Percentiles rank a stretch among this genome's conserved stretches.
Conservation (phyloP, 2,888 invertebrate genomes). For the Napeogenes sylphis region DNA sequence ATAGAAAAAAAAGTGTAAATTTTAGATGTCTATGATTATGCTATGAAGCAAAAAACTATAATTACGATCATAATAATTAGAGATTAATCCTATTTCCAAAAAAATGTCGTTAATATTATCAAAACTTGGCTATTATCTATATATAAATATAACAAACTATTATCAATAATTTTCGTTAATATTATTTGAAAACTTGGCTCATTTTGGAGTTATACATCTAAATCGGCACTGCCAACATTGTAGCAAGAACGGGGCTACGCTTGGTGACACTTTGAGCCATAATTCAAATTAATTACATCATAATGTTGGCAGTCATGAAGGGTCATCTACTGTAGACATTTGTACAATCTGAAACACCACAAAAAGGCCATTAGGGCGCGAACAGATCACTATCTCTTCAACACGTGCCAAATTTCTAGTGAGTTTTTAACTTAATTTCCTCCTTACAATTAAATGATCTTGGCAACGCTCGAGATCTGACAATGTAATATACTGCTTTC, state of each 20-base stretch:
- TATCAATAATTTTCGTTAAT: not conserved
- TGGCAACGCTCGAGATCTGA: slow-evolving; percentile 17
- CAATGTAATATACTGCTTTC: slow-evolving; percentile 6
- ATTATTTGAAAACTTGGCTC: not conserved
- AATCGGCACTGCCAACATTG: not conserved
- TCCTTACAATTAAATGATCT: slow-evolving; percentile 22
- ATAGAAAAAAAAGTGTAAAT: too few relatives aligned
- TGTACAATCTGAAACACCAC: slow-evolving; percentile 27
- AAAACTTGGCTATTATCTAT: too few relatives aligned
- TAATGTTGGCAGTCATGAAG: slow-evolving; percentile 26
- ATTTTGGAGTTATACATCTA: not conserved
- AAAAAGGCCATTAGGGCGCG: slow-evolving; percentile 31
- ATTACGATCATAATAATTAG: not conserved
- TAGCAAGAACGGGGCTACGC: not conserved
- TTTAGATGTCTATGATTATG: too few relatives aligned
- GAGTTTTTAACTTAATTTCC: slow-evolving; percentile 36
- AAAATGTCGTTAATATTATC: too few relatives aligned
- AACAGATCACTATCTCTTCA: slow-evolving; percentile 30
- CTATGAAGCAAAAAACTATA: too few relatives aligned
- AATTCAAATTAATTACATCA: slow-evolving; percentile 23
- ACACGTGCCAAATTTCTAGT: slow-evolving; percentile 35
- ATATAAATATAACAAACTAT: too few relatives aligned
- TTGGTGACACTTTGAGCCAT: slow-evolving; percentile 1
- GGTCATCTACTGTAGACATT: slow-evolving; percentile 23
- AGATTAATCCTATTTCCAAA: too few relatives aligned